These are phyloP conservation scores for Hydraecia micacea DNA, from an alignment of 2,888 invertebrate genomes.

Conservation along the genomic window DNA sequence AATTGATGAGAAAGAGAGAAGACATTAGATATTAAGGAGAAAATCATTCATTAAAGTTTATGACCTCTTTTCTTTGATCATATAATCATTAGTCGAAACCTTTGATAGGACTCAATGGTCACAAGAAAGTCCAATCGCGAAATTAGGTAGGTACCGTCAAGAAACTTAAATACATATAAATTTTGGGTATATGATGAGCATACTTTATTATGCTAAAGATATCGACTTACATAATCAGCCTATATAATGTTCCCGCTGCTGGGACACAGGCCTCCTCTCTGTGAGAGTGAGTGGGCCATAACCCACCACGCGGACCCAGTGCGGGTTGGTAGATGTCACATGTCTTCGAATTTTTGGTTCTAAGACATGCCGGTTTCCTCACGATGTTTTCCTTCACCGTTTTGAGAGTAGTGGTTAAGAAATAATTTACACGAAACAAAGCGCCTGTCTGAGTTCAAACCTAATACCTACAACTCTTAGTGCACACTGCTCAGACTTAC, in stretches of 20 bases:
- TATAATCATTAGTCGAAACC: neutral
- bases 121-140: neutral
- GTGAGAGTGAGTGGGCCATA: too few species aligned
- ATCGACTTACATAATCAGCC: neutral
- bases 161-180: neutral
- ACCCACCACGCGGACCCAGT: too few species aligned
- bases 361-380: too few species aligned
- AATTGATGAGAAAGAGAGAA: neutral
- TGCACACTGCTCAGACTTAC: slow-evolving; percentile 16
- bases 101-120: neutral
- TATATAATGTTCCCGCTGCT: too few species aligned
- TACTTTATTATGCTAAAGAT: neutral
- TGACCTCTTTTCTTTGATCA: neutral
- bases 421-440: too few species aligned
- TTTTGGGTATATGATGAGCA: neutral
- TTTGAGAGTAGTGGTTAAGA: too few species aligned
- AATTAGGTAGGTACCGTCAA: neutral
- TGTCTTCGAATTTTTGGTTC: too few species aligned
- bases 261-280: too few species aligned
- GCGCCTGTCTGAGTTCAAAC: too few species aligned
- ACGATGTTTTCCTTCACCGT: too few species aligned
- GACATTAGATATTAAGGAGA: neutral
- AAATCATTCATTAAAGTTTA: neutral
- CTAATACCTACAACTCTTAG: too few species aligned
- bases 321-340: too few species aligned